A percentile compares a stretch with the other conserved stretches of the same genome.
phyloP scores from a whole-genome alignment of 2,113 vertebrate genomes.

The Megaptera novaeangliae region DNA sequence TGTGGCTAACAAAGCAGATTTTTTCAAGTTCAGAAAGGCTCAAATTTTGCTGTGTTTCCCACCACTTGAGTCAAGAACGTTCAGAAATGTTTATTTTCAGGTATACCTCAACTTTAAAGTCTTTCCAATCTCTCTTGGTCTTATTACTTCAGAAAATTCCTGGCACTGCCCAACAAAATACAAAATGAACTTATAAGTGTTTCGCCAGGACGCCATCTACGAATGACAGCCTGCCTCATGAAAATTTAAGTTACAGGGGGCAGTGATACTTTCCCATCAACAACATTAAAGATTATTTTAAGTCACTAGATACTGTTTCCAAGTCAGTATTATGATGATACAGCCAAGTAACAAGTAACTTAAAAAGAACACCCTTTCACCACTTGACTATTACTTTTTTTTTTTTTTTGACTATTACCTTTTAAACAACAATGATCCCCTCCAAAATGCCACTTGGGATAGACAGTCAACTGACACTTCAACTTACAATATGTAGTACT shows the following conservation, averaged over 20 bases:
- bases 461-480: background rate
- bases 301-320: slow-evolving; percentile 15
- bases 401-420: background rate
- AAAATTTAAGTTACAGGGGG: background rate
- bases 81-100: slow-evolving; percentile 33
- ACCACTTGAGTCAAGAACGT: slow-evolving; percentile 9
- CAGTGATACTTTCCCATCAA: background rate
- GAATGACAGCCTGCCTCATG: background rate
- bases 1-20: background rate
- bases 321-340: slow-evolving; percentile 13
- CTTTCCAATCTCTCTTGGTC: background rate
- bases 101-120: background rate
- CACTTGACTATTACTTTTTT: background rate
- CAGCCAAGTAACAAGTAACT: background rate
- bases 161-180: slow-evolving; percentile 13
- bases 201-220: background rate
- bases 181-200: background rate
- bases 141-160: background rate
- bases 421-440: background rate
- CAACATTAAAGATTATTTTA: slow-evolving; percentile 17
- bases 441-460: background rate
- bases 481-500: background rate
- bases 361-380: background rate
- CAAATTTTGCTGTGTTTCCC: background rate
- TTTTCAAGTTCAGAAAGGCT: background rate